These are phyloP conservation scores for Pangasius krempfi DNA, from an alignment of 2,797 vertebrate species.

Conservation along the genomic window DNA sequence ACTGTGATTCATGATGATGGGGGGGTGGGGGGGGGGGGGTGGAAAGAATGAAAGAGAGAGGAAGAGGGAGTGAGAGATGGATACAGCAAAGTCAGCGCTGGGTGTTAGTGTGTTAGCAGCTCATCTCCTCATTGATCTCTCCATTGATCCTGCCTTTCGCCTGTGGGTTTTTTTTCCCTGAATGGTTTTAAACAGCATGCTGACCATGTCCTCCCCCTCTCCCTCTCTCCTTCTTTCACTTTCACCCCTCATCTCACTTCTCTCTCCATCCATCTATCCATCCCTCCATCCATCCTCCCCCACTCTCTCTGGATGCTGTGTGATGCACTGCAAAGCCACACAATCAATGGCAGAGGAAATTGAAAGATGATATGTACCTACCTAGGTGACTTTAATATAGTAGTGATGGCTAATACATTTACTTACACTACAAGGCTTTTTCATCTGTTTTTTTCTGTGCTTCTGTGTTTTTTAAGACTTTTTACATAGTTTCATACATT, in stretches of 20 bases:
- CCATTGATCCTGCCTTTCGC: conserved; percentile 76
- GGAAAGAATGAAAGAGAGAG: conserved; percentile 64
- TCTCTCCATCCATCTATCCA: conserved; percentile 40
- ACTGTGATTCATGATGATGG: conserved; percentile 73
- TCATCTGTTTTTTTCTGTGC: background rate
- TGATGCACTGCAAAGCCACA: conserved; percentile 67
- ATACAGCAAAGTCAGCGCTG: conserved; percentile 66
- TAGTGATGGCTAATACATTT: conserved; percentile 8
- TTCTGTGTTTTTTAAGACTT: background rate
- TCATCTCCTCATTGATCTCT: conserved; percentile 76
- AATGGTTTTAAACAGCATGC: conserved; percentile 73
- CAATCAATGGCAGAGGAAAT: conserved; percentile 64
- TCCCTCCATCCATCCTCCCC: conserved; percentile 39
- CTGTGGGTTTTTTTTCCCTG: conserved; percentile 68
- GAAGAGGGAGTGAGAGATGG: conserved; percentile 55
- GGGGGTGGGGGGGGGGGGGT: conserved; percentile 35
- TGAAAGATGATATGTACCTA: conserved; percentile 40
- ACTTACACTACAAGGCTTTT: background rate
- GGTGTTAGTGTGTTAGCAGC: conserved; percentile 72
- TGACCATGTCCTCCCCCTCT: conserved; percentile 39
- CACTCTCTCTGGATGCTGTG: conserved; percentile 63
- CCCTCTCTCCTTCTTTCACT: conserved; percentile 23
- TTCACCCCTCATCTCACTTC: conserved; percentile 62
- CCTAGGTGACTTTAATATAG: conserved; percentile 15
- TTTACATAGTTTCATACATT: background rate